phyloP scores from a whole-genome alignment of 1,140 invertebrate species.

The Conus betulinus region DNA sequence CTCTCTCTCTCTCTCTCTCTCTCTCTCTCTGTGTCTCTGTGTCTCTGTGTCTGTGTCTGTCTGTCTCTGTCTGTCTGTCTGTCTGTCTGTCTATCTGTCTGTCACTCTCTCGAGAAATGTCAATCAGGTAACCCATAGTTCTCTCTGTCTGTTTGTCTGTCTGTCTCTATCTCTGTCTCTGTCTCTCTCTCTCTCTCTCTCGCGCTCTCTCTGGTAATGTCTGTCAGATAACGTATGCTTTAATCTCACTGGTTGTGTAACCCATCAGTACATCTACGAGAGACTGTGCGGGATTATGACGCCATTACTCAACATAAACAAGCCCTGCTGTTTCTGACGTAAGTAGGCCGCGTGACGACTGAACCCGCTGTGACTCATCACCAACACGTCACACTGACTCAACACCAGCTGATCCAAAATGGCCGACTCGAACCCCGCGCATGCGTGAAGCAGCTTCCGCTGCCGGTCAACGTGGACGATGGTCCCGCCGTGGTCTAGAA shows the following conservation, averaged over 20 bases:
- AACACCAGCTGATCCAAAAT: slow-evolving; percentile 41
- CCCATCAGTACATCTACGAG: not conserved
- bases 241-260: not conserved
- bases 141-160: too few relatives aligned
- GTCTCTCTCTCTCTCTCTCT: not conserved
- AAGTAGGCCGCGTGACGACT: slow-evolving; percentile 35
- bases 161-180: too few relatives aligned
- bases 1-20: not conserved
- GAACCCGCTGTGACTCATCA: slow-evolving; percentile 41
- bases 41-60: too few relatives aligned
- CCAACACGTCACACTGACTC: slow-evolving; percentile 35
- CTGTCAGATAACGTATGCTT: not conserved
- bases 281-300: not conserved
- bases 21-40: not conserved
- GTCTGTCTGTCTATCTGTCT: not conserved
- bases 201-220: not conserved
- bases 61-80: not conserved
- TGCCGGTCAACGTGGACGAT: slow-evolving; percentile 44
- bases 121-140: too few relatives aligned
- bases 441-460: not conserved
- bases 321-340: slow-evolving; percentile 14
- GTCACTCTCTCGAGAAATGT: not conserved
- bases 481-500: slow-evolving; percentile 29
- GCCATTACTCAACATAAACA: slow-evolving; percentile 36
- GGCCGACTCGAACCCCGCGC: slow-evolving; percentile 32